These are phyloP conservation scores for Eupithecia tripunctaria DNA, from an alignment of 2,888 invertebrate species.

Conservation along the genomic window DNA sequence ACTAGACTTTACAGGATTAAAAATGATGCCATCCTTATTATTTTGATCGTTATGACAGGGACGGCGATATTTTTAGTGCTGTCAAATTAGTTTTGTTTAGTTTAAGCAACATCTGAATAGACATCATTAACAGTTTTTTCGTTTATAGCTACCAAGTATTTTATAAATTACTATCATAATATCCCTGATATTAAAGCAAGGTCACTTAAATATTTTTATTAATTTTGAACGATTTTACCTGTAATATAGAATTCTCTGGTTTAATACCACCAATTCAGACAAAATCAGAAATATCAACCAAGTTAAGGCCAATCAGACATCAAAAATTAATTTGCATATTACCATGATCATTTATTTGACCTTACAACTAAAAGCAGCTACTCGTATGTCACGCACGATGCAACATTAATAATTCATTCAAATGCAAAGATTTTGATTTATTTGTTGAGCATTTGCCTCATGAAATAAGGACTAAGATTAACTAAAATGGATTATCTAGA, in stretches of 20 bases:
- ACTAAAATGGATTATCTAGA: background rate
- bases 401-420: background rate
- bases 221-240: background rate
- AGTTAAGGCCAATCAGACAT: background rate
- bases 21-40: too few species aligned
- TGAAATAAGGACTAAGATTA: background rate
- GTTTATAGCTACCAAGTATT: too few species aligned
- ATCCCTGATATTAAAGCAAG: background rate
- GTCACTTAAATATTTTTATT: background rate
- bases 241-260: too few species aligned
- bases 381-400: background rate
- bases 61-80: too few species aligned
- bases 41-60: too few species aligned
- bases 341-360: background rate
- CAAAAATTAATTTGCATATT: background rate
- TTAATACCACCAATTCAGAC: too few species aligned
- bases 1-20: too few species aligned
- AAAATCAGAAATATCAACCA: too few species aligned
- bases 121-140: too few species aligned
- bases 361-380: background rate
- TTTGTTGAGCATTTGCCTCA: background rate
- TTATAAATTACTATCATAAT: too few species aligned
- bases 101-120: too few species aligned
- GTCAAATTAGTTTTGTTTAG: too few species aligned
- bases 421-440: background rate